Evolutionary conservation across 1,140 invertebrate species (phyloP).

Genomic region (Habropoda laboriosa): DNA sequence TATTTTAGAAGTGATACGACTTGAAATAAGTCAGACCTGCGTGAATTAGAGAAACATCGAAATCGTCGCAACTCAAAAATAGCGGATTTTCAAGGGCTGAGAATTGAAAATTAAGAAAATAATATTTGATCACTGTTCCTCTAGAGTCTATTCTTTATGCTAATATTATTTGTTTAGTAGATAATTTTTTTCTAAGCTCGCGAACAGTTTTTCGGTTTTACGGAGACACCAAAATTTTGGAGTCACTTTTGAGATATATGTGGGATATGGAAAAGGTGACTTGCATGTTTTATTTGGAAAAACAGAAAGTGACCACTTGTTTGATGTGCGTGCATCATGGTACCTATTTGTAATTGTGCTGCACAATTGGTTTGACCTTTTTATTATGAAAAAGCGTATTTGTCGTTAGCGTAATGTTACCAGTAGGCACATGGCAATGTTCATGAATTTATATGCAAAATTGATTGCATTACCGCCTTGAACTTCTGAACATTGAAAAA

Average conservation of each 20-base stretch:
- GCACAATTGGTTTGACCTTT: not conserved
- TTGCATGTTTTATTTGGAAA: not conserved
- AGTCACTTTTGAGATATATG: not conserved
- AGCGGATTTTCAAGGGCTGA: too few species aligned
- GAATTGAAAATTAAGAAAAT: too few species aligned
- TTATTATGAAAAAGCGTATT: not conserved
- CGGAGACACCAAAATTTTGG: too few species aligned
- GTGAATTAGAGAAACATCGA: too few species aligned
- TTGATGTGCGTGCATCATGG: not conserved
- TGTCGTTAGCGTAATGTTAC: not conserved
- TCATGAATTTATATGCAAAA: not conserved
- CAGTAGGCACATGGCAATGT: not conserved
- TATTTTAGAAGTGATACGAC: too few species aligned
- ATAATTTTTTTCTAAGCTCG: too few species aligned
- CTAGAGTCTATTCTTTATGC: too few species aligned
- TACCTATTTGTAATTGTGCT: not conserved
- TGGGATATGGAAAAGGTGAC: not conserved
- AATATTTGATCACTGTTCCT: too few species aligned
- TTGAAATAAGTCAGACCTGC: too few species aligned
- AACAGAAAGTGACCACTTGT: not conserved
- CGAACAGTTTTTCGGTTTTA: too few species aligned
- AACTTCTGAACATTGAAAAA: not conserved
- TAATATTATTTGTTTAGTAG: too few species aligned
- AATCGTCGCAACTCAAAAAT: too few species aligned
- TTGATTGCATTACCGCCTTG: not conserved